Conservation (phyloP, 1,140 invertebrate species). For the Anastatus disparis region DNA sequence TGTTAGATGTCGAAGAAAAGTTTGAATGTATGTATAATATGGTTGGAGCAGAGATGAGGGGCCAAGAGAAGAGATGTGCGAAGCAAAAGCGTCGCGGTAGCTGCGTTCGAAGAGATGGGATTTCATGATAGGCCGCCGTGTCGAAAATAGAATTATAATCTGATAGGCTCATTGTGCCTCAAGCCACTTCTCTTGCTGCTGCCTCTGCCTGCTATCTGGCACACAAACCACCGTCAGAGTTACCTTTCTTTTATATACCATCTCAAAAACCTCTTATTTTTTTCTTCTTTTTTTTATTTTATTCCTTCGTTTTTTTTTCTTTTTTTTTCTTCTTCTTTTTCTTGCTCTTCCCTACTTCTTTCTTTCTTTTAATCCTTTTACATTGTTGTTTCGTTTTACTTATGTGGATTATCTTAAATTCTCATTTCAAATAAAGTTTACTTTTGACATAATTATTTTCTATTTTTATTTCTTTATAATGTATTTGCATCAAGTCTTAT, state of each 20-base stretch:
- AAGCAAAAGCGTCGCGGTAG: constrained; percentile 57
- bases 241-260: constrained; percentile 29
- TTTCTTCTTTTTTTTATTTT: constrained; percentile 30
- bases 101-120: constrained; percentile 60
- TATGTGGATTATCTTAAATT: constrained; percentile 14
- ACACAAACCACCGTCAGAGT: constrained; percentile 53
- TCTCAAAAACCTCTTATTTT: constrained; percentile 21
- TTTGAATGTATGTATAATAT: constrained; percentile 28
- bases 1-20: neutral
- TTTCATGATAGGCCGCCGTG: constrained; percentile 64
- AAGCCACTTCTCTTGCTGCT: too few relatives aligned
- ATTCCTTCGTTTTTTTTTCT: constrained; percentile 9
- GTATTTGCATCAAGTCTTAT: too few relatives aligned
- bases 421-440: constrained; percentile 16
- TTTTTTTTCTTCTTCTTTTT: constrained; percentile 37
- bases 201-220: constrained; percentile 55
- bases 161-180: constrained; percentile 66
- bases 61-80: neutral
- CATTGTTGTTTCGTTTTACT: constrained; percentile 8
- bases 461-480: too few relatives aligned
- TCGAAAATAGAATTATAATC: constrained; percentile 69
- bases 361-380: constrained; percentile 40
- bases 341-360: too few relatives aligned
- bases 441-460: too few relatives aligned
- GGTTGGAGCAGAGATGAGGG: neutral